Base-by-base conservation (phyloP, 1,140 invertebrate species). In the Chelonus insularis region DNA sequence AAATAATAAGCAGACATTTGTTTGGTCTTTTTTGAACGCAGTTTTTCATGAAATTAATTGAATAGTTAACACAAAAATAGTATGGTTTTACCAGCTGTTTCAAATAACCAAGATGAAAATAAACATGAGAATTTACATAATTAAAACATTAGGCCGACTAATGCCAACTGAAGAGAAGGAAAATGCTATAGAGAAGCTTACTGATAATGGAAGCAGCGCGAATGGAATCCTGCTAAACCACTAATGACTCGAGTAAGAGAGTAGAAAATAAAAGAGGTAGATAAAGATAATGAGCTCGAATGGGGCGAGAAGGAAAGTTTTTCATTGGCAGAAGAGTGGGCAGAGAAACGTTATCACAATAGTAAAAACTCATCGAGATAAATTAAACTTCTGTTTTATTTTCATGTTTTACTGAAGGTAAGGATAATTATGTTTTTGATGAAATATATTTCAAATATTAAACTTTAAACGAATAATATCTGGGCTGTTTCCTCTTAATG, bases 41-140 rank as follows among this genome's bases (percentile, higher is more conserved):
- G n/a, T n/a, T n/a, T n/a, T n/a, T n/a, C n/a, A n/a, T n/a, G n/a
- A n/a, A n/a, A n/a, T n/a, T n/a, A n/a, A n/a, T n/a, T n/a, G n/a
- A n/a, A n/a, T n/a, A n/a, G n/a, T n/a, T n/a, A n/a, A n/a, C n/a
- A n/a, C n/a, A n/a, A n/a, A n/a, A n/a, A n/a, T n/a, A n/a, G n/a
- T n/a, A n/a, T n/a, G n/a, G n/a, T n/a, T n/a, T n/a, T n/a, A n/a
- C n/a, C n/a, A n/a, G n/a, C n/a, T n/a, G n/a, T n/a, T n/a, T n/a
- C n/a, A n/a, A n/a, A n/a, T n/a, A n/a, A n/a, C n/a, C n/a, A n/a
- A n/a, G n/a, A n/a, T n/a, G n/a, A n/a, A n/a, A n/a, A n/a, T n/a
- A n/a, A n/a, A n/a, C n/a, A n/a, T n/a, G n/a, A n/a, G n/a, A n/a
- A 63, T 63, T 59, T 54, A 59, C 62, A 63, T 63, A 63, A 63